Conservation (phyloP, 1,140 invertebrate species). For the Caenorhabditis remanei region DNA sequence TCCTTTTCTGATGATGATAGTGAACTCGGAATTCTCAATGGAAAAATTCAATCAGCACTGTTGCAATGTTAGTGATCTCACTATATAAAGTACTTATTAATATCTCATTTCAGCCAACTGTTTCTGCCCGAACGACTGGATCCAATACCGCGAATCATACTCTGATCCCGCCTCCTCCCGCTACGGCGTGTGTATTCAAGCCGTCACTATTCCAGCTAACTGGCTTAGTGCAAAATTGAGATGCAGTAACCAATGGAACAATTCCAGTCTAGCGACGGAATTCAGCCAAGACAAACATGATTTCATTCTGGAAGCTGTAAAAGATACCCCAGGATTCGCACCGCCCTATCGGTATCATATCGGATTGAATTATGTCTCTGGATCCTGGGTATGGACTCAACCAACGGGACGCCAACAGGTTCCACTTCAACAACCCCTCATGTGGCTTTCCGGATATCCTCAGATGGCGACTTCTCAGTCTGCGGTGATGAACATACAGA, state of each 20-base stretch:
- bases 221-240: not conserved
- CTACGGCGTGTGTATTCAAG: not conserved
- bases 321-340: too few species aligned
- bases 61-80: not conserved
- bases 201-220: not conserved
- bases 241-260: not conserved
- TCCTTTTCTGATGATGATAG: not conserved
- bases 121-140: not conserved
- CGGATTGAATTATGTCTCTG: too few species aligned
- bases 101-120: not conserved
- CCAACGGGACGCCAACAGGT: not conserved
- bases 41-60: not conserved
- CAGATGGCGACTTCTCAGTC: not conserved
- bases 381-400: too few species aligned
- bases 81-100: not conserved
- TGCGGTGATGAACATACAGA: not conserved
- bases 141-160: not conserved
- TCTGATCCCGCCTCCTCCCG: not conserved
- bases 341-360: too few species aligned
- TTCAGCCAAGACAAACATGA: not conserved
- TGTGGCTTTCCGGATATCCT: not conserved
- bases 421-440: not conserved
- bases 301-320: not conserved
- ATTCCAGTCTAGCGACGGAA: not conserved
- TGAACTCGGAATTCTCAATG: not conserved